Evolutionary conservation across 2,888 invertebrate species (phyloP), one percentile per base, ranked within the genome.

Genomic region (Zeuzera pyrina): DNA sequence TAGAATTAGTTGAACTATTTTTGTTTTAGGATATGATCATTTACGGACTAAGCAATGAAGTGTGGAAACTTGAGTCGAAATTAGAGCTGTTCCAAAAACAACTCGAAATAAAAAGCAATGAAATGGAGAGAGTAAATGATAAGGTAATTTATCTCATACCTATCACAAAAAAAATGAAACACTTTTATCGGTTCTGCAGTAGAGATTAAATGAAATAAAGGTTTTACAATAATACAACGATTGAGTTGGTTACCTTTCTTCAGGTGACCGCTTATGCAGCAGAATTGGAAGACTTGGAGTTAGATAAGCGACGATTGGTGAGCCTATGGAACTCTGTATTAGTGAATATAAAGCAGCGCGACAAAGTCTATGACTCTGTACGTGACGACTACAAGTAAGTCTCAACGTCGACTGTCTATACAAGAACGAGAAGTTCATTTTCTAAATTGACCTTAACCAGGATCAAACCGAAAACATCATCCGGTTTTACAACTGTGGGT

Each of bases 241-340:
- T 25, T 23, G 7, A 6, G 15, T 14, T 6, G 8, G 11, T 22
- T 22, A 11, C 22, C 11, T 11, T 22, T 15, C 25, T 19, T 15
- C 76, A 88, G 58, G 86, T 91, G 15, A 86, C 89, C 0, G 85
- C 89, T 39, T 89, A 89, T n/a, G 89, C 89, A 38, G 87, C 89
- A 0, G 92, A 93, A 52, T 69, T 93, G 12, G 90, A 91, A 55
- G 89, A 88, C 12, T 57, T 92, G 29, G 88, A 90, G 47, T 71
- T 86, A 29, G 92, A 93, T 47, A 88, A 91, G 39, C 87, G 87
- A 22, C 87, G 88, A 3, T 71, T 93, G 11, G 84, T 90, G 40
- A 87, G 88, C 47, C 85, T 91, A 3, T 93, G 93, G 93, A 89
- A 90, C 55, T 87, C 89, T 8, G 90, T 92, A 23, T 84, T 93